Evolutionary conservation across 2,797 vertebrate genomes (phyloP), one percentile per base, ranked within the genome.

Genomic region (Labeo calbasu): DNA sequence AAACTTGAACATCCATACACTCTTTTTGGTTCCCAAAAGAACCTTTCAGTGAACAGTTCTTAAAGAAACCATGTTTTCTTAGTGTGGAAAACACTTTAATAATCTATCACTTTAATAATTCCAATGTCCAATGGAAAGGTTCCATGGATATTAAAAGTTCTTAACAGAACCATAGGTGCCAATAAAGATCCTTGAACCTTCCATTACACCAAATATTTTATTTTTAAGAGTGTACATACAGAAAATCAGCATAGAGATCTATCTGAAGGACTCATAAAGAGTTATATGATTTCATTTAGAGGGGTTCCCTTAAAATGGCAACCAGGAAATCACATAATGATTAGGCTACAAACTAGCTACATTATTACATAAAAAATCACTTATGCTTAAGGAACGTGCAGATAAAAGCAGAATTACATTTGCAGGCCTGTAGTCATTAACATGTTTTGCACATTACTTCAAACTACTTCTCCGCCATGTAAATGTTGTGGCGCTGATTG

Each of bases 401-500:
- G 81, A 85, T 76, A 32, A 81, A 66, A 15, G 9, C 9, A 23
- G 9, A 63, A 43, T 80, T 65, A 28, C n/a, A 80, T 81, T 70
- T 61, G 63, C 19, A 82, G 23, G 9, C 19, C 9, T 68, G 36
- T 53, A 10, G 51, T 8, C 23, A 75, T 85, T 85, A 61, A 77
- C 71, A 77, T 69, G 69, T 81, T 75, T 68, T 69, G 76, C 17
- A 32, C 17, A 63, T 61, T 59, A 53, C 32, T 55, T 78, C 25
- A 66, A 40, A 80, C 4, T 63, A 73, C 66, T 73, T 36, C 48
- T 40, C 57, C 1, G 0, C 61, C 59, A 53, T 40, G n/a, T 21
- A n/a, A 50, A 68, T 50, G 6, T 25, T 61, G 71, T 7, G 48
- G 14, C 7, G 48, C 51, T 61, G 57, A 40, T 50, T 68, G 15